Conservation (phyloP, 2,113 vertebrate genomes). For the Mixornis gularis region DNA sequence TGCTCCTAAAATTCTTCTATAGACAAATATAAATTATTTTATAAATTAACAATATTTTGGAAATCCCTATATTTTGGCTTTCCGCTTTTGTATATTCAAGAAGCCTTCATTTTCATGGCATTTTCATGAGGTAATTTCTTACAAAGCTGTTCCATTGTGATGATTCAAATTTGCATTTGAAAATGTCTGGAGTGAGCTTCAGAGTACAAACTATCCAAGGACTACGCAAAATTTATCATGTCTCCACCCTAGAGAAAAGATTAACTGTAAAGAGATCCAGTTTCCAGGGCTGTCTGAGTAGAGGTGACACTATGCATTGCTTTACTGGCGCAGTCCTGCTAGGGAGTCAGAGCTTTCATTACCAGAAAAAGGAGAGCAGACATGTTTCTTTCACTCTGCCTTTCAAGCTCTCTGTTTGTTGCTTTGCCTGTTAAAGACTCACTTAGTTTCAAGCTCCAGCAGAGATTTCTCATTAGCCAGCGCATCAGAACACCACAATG, state of each 20-base stretch:
- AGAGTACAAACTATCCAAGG: neutral
- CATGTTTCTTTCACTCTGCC: neutral
- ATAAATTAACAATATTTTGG: neutral
- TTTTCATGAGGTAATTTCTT: neutral
- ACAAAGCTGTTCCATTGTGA: neutral
- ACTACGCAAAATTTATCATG: neutral
- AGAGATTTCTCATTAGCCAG: slow-evolving; percentile 43
- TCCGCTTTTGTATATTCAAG: neutral
- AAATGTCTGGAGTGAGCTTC: neutral
- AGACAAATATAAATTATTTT: neutral
- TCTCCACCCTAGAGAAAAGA: neutral
- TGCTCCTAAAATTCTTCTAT: neutral
- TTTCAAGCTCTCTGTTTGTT: slow-evolving; percentile 39
- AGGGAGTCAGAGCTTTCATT: neutral
- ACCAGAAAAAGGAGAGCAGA: neutral
- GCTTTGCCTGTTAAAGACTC: slow-evolving; percentile 8
- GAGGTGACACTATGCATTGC: neutral
- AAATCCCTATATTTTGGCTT: neutral
- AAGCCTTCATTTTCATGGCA: neutral
- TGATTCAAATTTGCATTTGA: neutral
- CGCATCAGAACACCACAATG: neutral
- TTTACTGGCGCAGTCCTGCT: neutral
- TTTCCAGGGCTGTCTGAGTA: neutral
- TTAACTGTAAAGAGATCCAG: neutral
- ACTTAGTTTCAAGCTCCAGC: slow-evolving; percentile 27